A percentile compares a stretch with the other conserved stretches of the same genome.
These are phyloP conservation scores for Vombatus ursinus DNA, from an alignment of 2,113 vertebrate species.

Conservation along the genomic window DNA sequence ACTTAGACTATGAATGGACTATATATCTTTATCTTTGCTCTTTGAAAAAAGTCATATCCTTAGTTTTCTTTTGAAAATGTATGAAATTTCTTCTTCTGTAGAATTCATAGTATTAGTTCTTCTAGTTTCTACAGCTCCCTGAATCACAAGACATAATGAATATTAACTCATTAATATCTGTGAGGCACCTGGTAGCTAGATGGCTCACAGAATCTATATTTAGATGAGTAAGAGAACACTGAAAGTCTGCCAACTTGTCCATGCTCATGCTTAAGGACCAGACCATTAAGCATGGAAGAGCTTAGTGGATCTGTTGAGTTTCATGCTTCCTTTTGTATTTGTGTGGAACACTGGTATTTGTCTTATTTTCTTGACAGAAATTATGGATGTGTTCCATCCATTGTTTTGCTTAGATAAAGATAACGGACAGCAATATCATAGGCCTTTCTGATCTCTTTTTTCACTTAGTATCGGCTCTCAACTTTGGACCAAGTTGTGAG, in stretches of 20 bases:
- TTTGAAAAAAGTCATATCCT: conserved; percentile 43
- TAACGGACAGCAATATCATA: neutral
- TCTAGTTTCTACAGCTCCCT: neutral
- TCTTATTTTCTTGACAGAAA: neutral
- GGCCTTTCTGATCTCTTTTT: neutral
- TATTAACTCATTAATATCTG: neutral
- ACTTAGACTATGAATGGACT: conserved; percentile 12
- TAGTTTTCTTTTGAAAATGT: conserved; percentile 23
- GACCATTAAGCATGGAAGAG: neutral
- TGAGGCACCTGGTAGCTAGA: neutral
- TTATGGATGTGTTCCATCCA: neutral
- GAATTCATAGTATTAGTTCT: neutral
- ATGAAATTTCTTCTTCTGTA: neutral
- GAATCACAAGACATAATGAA: neutral
- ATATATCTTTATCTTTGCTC: conserved; percentile 47
- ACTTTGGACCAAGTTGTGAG: neutral
- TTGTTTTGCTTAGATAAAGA: neutral
- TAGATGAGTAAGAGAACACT: conserved; percentile 26
- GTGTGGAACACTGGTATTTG: neutral
- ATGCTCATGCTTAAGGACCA: neutral
- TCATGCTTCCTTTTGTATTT: neutral
- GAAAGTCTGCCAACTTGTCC: neutral
- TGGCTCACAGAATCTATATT: conserved; percentile 10
- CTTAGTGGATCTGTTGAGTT: neutral
- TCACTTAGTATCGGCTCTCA: conserved; percentile 9